phyloP scores from a whole-genome alignment of 35 echinoderm and acorn worm species.

The Hemicentrotus pulcherrimus region DNA sequence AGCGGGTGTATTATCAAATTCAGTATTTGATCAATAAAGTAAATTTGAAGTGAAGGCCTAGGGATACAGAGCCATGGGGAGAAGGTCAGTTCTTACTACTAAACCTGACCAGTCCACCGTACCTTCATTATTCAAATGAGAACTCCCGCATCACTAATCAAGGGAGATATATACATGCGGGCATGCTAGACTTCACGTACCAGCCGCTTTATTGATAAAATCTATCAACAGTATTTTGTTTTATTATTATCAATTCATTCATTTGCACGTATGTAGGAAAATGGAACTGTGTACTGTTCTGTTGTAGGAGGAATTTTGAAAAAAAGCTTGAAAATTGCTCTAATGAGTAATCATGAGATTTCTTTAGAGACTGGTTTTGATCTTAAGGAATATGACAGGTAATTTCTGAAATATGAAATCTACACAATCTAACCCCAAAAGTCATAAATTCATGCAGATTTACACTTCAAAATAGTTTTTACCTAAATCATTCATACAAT shows the following conservation, averaged over 20 bases:
- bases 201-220: neutral
- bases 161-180: neutral
- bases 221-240: neutral
- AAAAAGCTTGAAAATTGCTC: neutral
- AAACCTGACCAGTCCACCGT: neutral
- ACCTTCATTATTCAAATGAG: constrained; percentile 19
- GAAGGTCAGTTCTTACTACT: neutral
- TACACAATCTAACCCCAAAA: neutral
- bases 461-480: neutral
- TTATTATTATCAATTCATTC: neutral
- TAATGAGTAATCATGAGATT: neutral
- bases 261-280: too few species aligned
- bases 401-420: neutral
- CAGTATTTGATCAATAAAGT: neutral
- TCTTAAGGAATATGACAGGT: neutral
- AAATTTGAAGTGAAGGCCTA: neutral
- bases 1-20: neutral
- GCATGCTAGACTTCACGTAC: neutral
- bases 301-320: neutral
- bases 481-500: neutral
- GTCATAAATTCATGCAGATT: neutral
- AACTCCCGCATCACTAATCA: neutral
- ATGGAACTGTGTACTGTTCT: neutral
- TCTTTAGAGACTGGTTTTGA: neutral
- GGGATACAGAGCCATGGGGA: neutral